Conservation (phyloP, 2,113 vertebrate species). For the Numenius arquata region DNA sequence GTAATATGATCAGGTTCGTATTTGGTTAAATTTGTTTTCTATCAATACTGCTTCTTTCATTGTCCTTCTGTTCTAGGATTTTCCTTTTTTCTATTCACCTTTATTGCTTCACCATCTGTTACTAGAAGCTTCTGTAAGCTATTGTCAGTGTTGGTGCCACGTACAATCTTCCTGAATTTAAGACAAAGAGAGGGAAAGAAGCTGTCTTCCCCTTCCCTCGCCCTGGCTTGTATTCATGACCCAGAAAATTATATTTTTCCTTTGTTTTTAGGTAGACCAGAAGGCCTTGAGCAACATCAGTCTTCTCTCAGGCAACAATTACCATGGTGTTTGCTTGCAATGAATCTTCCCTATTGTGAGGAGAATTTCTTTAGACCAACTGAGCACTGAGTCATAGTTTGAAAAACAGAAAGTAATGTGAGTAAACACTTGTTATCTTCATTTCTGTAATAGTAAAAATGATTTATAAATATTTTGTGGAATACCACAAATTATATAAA, state of each 20-base stretch:
- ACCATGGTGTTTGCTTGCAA: neutral
- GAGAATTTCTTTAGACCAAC: neutral
- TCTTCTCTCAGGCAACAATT: neutral
- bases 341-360: neutral
- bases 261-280: neutral
- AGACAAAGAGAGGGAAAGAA: neutral
- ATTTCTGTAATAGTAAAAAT: neutral
- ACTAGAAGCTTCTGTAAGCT: neutral
- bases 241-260: neutral
- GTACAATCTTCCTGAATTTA: neutral
- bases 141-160: neutral
- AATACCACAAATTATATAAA: neutral
- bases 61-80: neutral
- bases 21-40: neutral
- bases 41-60: neutral
- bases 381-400: neutral
- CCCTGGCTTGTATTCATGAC: neutral
- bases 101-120: neutral
- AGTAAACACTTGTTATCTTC: neutral
- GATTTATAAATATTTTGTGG: neutral
- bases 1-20: neutral
- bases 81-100: neutral
- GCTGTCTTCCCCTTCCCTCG: neutral
- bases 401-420: neutral
- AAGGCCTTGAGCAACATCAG: neutral